Conservation (phyloP, 2,888 invertebrate genomes). For the Hemistola chrysoprasaria region DNA sequence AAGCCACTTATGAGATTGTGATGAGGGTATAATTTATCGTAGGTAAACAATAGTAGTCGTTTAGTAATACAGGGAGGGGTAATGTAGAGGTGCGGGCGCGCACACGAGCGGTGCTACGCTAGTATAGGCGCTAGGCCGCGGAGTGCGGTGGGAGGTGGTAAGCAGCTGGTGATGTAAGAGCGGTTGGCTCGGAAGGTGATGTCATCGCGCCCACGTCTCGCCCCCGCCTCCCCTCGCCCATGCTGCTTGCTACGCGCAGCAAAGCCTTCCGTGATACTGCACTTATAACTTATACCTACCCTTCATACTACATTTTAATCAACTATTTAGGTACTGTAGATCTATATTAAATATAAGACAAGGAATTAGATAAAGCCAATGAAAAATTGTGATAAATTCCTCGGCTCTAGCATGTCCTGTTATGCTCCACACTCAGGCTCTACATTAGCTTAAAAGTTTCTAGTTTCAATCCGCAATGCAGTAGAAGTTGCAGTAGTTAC, state of each 20-base stretch:
- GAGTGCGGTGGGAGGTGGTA: slow-evolving; percentile 57
- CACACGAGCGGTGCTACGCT: slow-evolving; percentile 45
- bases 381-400: too few species aligned
- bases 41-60: slow-evolving; percentile 6
- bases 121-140: too few species aligned
- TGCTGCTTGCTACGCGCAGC: slow-evolving; percentile 37
- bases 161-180: slow-evolving; percentile 72
- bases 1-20: too few species aligned
- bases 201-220: slow-evolving; percentile 73
- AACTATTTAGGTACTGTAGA: too few species aligned
- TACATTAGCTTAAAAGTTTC: too few species aligned
- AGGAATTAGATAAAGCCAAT: too few species aligned
- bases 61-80: slow-evolving; percentile 32
- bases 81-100: slow-evolving; percentile 42
- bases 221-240: slow-evolving; percentile 45
- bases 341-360: too few species aligned
- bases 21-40: background rate
- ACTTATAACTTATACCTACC: slow-evolving; percentile 25
- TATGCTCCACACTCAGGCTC: too few species aligned
- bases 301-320: too few species aligned
- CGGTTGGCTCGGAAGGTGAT: slow-evolving; percentile 76
- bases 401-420: too few species aligned
- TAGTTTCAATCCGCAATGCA: slow-evolving; percentile 47
- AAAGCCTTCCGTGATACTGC: slow-evolving; percentile 69
- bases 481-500: slow-evolving; percentile 43